Conservation (phyloP, 2,113 vertebrate genomes). For the Thryonomys swinderianus region DNA sequence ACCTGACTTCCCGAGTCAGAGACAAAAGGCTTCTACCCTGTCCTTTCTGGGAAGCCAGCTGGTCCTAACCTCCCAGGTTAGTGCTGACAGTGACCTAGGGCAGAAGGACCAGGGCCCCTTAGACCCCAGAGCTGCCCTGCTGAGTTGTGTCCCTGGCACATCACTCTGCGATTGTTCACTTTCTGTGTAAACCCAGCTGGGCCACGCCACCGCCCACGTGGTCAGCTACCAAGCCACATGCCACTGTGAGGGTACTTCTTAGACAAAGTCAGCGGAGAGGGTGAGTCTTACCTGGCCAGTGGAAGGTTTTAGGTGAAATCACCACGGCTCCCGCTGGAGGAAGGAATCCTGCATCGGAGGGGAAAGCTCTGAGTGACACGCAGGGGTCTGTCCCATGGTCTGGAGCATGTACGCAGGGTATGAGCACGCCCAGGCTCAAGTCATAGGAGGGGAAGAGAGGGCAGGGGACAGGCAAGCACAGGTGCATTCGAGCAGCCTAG, state of each 20-base stretch:
- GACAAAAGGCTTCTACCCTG: no score
- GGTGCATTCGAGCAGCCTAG: neutral
- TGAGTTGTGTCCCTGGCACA: fast-evolving
- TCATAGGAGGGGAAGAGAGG: neutral
- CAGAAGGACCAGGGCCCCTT: neutral
- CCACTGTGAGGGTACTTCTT: neutral
- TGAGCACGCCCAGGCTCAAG: neutral
- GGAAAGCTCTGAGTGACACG: fast-evolving
- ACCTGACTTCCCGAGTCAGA: neutral
- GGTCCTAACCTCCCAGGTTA: neutral
- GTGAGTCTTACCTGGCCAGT: neutral
- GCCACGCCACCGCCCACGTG: neutral
- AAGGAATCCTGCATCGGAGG: neutral
- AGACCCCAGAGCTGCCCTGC: fast-evolving
- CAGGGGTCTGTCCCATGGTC: neutral
- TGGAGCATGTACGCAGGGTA: neutral
- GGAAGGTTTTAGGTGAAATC: neutral
- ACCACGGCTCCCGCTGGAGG: fast-evolving
- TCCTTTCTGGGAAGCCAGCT: neutral
- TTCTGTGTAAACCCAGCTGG: neutral
- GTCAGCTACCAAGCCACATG: neutral
- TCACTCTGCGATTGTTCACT: neutral
- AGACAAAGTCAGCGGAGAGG: neutral
- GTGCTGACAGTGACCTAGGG: neutral
- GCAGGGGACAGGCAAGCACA: fast-evolving